Percentiles rank a stretch among this genome's conserved stretches.
Conservation (phyloP, 2,113 vertebrate species). For the Onychostruthus taczanowskii region DNA sequence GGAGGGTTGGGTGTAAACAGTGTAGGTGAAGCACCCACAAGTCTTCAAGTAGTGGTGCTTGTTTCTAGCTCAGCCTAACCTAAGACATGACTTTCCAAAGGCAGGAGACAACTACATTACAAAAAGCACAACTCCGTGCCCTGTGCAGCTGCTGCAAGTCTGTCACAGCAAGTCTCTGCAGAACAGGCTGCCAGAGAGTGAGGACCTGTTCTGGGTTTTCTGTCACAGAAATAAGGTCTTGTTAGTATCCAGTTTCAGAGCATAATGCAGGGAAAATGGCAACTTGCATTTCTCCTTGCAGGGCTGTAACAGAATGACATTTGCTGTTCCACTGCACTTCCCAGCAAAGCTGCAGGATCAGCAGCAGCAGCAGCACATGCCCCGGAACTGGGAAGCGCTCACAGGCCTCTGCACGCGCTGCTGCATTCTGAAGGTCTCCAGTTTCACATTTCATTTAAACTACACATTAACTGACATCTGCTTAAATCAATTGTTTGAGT, state of each 20-base stretch:
- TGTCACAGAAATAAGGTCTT: not conserved
- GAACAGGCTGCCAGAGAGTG: not conserved
- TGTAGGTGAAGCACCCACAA: not conserved
- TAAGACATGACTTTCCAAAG: not conserved
- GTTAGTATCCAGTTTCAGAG: not conserved
- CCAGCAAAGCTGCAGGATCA: not conserved
- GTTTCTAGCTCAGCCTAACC: not conserved
- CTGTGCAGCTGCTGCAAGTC: not conserved
- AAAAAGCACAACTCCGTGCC: not conserved
- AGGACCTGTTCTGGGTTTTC: not conserved
- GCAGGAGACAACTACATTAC: not conserved
- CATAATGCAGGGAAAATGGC: not conserved
- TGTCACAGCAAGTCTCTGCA: not conserved
- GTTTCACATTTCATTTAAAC: not conserved
- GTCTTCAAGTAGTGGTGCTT: not conserved
- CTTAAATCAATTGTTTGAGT: not conserved
- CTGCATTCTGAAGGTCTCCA: not conserved
- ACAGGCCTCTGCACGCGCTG: fast-evolving
- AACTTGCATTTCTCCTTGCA: not conserved
- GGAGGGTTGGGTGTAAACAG: not conserved
- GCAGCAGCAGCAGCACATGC: not conserved
- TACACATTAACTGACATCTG: not conserved
- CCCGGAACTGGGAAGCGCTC: fast-evolving
- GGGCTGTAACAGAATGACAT: not conserved
- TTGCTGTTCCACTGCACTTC: not conserved